Evolutionary conservation across 64 coral and sea anemone species (phyloP).

Genomic region (Montipora efflorescens): DNA sequence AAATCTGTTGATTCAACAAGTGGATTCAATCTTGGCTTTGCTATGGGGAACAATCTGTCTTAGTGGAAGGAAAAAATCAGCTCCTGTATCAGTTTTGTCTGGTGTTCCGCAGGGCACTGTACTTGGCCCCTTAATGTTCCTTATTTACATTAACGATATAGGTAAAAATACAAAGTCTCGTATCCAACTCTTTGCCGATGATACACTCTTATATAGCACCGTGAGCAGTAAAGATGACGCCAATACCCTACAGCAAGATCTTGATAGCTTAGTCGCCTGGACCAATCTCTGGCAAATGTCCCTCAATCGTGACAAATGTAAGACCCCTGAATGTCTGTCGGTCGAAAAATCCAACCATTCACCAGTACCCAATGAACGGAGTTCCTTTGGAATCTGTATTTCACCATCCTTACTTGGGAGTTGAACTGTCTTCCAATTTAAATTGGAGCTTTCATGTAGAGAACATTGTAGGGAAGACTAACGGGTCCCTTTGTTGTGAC

Average conservation of each 20-base stretch:
- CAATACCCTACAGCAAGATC: not conserved
- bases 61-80: not conserved
- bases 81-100: not conserved
- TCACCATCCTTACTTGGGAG: constrained; percentile 11
- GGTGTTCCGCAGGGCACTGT: not conserved
- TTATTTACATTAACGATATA: not conserved
- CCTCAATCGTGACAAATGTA: not conserved
- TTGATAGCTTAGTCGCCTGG: not conserved
- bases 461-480: constrained; percentile 9
- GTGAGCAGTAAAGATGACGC: not conserved
- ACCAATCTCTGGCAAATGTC: not conserved
- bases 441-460: constrained; percentile 23
- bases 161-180: not conserved
- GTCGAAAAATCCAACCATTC: not conserved
- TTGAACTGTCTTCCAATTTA: not conserved
- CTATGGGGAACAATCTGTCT: constrained; percentile 4
- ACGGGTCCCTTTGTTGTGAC: not conserved
- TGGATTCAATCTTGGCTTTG: constrained; percentile 36
- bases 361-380: not conserved
- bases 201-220: not conserved
- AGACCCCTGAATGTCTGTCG: not conserved
- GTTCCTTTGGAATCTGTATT: not conserved
- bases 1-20: constrained; percentile 4
- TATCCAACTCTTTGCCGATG: not conserved
- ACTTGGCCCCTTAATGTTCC: not conserved